Evolutionary conservation across 2,113 vertebrate species (phyloP).

Genomic region (Hucho hucho): DNA sequence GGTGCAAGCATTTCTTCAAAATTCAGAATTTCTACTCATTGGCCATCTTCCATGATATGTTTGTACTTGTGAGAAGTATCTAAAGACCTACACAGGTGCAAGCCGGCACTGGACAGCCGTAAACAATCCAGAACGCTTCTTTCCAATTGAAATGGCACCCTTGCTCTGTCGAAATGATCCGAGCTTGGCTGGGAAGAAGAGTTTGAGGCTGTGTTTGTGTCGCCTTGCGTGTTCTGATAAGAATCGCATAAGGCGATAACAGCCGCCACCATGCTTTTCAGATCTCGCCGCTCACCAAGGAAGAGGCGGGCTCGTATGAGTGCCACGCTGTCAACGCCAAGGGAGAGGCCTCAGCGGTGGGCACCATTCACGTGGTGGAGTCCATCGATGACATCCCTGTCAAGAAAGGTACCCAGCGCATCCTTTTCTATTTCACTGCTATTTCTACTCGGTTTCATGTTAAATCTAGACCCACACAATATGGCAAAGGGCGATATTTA

Average conservation of each 20-base stretch:
- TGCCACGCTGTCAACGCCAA: constrained; percentile 86
- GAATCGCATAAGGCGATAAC: neutral
- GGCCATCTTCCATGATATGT: neutral
- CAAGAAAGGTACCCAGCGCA: constrained; percentile 71
- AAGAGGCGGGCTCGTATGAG: constrained; percentile 86
- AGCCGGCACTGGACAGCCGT: neutral
- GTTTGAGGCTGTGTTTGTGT: too few species aligned
- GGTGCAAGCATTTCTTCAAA: too few species aligned
- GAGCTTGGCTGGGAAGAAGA: too few species aligned
- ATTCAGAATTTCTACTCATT: neutral
- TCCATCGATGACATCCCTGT: constrained; percentile 77
- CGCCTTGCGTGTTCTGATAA: neutral
- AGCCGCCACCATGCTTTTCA: constrained; percentile 40
- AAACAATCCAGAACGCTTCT: too few species aligned
- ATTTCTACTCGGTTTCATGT: too few species aligned
- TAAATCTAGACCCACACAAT: too few species aligned
- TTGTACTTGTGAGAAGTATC: neutral
- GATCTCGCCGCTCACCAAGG: constrained; percentile 87
- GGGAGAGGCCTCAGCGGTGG: constrained; percentile 84
- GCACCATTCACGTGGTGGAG: constrained; percentile 82
- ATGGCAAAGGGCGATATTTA: neutral
- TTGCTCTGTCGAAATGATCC: too few species aligned
- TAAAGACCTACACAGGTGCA: neutral
- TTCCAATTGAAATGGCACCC: too few species aligned
- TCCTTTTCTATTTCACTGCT: too few species aligned